phyloP scores from a whole-genome alignment of 2,113 vertebrate genomes.

The Panthera uncia region DNA sequence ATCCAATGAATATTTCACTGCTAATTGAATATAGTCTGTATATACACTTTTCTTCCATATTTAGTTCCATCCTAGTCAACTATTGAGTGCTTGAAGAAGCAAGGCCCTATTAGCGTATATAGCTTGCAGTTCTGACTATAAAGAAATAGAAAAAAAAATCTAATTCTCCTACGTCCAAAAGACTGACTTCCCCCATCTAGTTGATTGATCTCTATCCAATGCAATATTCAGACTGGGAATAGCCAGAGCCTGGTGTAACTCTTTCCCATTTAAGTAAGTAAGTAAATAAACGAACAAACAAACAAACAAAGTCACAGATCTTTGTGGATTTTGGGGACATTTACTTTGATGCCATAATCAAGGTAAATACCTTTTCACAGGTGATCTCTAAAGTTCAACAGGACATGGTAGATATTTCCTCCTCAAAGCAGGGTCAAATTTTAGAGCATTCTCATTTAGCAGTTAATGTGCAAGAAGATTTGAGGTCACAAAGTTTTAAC shows the following conservation, averaged over 20 bases:
- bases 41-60: rapidly evolving
- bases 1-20: background rate
- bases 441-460: background rate
- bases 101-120: background rate
- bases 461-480: background rate
- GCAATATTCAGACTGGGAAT: background rate
- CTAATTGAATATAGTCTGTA: background rate
- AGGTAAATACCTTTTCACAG: background rate
- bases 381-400: background rate
- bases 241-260: background rate
- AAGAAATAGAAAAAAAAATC: background rate
- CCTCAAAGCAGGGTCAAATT: background rate
- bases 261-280: background rate
- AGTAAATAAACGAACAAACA: too few relatives aligned
- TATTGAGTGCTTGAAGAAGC: background rate
- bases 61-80: background rate
- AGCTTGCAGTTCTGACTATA: background rate
- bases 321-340: background rate
- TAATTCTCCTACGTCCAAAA: background rate
- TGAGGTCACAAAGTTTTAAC: background rate
- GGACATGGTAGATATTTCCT: background rate
- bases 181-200: background rate
- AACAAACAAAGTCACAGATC: too few relatives aligned
- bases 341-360: background rate
- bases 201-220: background rate